Conservation (phyloP, 2,888 invertebrate species). For the Sminthurides aquaticus region DNA sequence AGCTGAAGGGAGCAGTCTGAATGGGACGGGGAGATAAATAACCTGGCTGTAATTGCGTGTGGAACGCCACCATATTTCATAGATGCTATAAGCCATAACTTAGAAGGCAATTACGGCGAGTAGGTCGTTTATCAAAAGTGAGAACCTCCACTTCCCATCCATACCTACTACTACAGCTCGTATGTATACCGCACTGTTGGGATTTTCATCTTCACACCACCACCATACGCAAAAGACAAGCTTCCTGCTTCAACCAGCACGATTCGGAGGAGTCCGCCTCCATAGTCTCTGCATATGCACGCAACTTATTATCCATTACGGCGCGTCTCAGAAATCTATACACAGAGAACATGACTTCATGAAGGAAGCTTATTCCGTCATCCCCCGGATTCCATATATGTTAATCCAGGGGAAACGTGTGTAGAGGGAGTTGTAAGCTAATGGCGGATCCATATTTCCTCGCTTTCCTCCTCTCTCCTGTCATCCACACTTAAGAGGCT, state of each 20-base stretch:
- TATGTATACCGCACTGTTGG: no score
- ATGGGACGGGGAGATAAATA: slow-evolving; percentile 32
- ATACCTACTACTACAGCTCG: no score
- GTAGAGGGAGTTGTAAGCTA: background rate
- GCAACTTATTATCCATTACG: background rate
- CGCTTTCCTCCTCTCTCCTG: background rate
- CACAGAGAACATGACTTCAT: background rate
- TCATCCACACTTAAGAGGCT: background rate
- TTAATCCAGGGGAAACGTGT: background rate
- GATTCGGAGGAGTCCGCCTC: no score
- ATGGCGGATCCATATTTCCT: background rate
- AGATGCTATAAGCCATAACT: slow-evolving; percentile 55
- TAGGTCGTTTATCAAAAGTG: slow-evolving; percentile 53
- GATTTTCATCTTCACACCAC: background rate
- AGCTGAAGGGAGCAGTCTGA: slow-evolving; percentile 23
- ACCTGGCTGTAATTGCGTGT: slow-evolving; percentile 53
- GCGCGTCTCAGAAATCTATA: background rate
- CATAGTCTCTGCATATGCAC: no score
- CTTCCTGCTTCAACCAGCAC: background rate
- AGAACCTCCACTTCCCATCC: slow-evolving; percentile 17
- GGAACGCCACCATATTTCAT: slow-evolving; percentile 56
- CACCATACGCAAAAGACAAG: background rate
- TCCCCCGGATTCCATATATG: background rate
- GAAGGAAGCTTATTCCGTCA: background rate
- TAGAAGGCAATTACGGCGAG: slow-evolving; percentile 57